A percentile compares a stretch with the other conserved stretches of the same genome.
Evolutionary conservation across 37 sponge, comb jelly and placozoan genomes (phyloP).

Genomic region (Hexactinellida sp.): DNA sequence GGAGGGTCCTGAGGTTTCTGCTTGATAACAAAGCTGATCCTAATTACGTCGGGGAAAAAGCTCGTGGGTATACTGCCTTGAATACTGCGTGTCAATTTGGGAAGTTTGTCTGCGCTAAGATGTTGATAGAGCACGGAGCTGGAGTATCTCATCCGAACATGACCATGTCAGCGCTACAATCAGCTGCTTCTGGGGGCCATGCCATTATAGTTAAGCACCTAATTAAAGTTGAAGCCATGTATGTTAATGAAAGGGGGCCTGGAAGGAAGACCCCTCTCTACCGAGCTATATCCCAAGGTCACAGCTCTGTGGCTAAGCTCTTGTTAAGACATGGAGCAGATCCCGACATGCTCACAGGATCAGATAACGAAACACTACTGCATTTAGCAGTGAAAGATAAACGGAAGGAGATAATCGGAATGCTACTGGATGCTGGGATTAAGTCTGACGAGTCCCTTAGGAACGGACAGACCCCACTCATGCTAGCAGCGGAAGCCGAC

Average conservation of each 20-base stretch:
- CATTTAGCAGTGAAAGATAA: background rate
- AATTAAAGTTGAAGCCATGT: background rate
- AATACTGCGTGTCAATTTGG: background rate
- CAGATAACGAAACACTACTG: background rate
- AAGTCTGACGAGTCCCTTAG: background rate
- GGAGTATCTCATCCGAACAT: background rate
- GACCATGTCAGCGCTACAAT: background rate
- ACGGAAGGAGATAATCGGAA: background rate
- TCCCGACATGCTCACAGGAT: background rate
- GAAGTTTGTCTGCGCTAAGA: background rate
- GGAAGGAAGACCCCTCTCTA: background rate
- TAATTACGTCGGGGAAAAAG: background rate
- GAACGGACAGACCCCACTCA: background rate
- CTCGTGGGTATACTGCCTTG: background rate
- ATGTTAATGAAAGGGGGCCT: background rate
- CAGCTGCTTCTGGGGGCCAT: background rate
- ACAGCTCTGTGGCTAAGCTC: background rate
- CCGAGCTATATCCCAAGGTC: background rate
- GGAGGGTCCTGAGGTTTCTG: background rate
- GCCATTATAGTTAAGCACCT: background rate
- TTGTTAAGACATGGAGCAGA: background rate
- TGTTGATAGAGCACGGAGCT: background rate
- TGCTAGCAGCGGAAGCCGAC: background rate
- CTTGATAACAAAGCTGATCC: slow-evolving; percentile 5
- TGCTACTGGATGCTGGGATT: background rate